A percentile compares a stretch with the other conserved stretches of the same genome.
These are phyloP conservation scores for Varanus komodoensis DNA, from an alignment of 2,113 vertebrate genomes.

Conservation along the genomic window DNA sequence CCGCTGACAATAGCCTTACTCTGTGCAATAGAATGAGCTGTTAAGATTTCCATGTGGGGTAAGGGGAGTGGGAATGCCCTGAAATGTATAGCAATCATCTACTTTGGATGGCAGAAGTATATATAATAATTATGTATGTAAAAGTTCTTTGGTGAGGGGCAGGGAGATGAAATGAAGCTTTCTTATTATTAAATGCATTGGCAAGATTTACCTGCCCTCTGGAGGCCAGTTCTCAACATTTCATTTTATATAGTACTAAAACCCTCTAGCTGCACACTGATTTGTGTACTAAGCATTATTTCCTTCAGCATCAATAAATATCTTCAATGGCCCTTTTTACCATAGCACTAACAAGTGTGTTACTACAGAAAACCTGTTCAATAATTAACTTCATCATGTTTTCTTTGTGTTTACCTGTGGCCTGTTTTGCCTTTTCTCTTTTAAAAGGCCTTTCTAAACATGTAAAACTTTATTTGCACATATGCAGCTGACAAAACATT, in stretches of 20 bases:
- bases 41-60: no score
- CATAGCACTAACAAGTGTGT: conserved; percentile 40
- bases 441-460: conserved; percentile 23
- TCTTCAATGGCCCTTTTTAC: conserved; percentile 36
- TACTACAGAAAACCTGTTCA: conserved; percentile 26
- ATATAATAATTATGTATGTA: neutral
- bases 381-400: neutral
- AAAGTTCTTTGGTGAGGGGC: neutral
- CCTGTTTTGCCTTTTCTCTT: conserved; percentile 16
- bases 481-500: conserved; percentile 65
- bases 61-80: neutral
- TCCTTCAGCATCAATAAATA: conserved; percentile 45
- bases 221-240: conserved; percentile 1
- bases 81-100: neutral
- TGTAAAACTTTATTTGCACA: conserved; percentile 55
- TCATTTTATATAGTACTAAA: neutral
- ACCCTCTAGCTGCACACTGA: neutral
- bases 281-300: neutral
- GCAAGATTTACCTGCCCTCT: neutral
- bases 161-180: neutral
- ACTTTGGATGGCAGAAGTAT: neutral
- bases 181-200: neutral
- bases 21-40: neutral
- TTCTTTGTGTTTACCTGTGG: conserved; percentile 19
- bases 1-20: neutral